These are phyloP conservation scores for Tupiocoris notatus DNA, from an alignment of 2,888 invertebrate genomes.

Conservation along the genomic window DNA sequence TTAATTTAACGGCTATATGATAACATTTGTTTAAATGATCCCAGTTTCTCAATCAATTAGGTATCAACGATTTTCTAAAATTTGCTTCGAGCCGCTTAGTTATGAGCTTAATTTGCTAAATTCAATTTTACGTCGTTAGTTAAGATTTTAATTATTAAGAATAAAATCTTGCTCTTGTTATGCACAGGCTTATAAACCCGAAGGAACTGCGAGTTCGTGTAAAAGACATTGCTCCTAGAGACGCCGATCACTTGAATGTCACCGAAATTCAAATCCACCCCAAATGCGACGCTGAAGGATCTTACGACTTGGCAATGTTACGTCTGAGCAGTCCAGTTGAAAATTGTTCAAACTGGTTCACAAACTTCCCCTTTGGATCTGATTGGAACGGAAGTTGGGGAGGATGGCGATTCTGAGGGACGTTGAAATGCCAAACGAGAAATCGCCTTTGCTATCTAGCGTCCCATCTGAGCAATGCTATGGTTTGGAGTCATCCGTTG, in stretches of 20 bases:
- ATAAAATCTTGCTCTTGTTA: too few species aligned
- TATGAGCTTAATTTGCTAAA: too few species aligned
- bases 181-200: not conserved
- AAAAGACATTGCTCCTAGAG: not conserved
- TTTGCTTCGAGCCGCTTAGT: too few species aligned
- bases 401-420: too few species aligned
- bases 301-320: slow-evolving; percentile 11
- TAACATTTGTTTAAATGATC: too few species aligned
- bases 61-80: too few species aligned
- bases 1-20: too few species aligned
- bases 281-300: slow-evolving; percentile 5
- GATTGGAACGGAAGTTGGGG: slow-evolving; percentile 6
- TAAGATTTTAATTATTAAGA: too few species aligned
- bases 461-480: not conserved
- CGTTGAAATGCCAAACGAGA: not conserved
- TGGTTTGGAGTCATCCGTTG: slow-evolving; percentile 4
- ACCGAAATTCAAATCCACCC: not conserved
- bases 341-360: not conserved
- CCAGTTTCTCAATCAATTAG: too few species aligned
- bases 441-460: not conserved
- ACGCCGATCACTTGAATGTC: not conserved
- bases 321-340: not conserved
- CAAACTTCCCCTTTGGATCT: slow-evolving; percentile 2
- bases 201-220: not conserved
- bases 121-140: too few species aligned